Base-by-base conservation (phyloP, 2,113 vertebrate species). In the Hemicordylus capensis region DNA sequence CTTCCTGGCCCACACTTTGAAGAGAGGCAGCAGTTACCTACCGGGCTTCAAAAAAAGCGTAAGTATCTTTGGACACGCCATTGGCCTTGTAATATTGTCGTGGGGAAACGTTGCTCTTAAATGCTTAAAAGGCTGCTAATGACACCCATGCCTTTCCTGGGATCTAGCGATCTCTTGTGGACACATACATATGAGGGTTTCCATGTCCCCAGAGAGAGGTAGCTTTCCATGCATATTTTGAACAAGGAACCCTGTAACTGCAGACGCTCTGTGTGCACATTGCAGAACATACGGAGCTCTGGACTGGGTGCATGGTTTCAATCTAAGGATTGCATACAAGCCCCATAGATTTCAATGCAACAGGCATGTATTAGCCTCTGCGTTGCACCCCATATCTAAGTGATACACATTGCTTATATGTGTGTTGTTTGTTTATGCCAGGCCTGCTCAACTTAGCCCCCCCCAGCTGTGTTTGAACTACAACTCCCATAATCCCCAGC, bases 1-100 rank as follows among this genome's bases (percentile, higher is more conserved):
- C 97, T 99, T 54, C 99, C 99, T 0, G 98, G 99, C 1, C 98
- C 99, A 3, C 98, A 99, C 91, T 99, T 99, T 46, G 98, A 99
- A 91, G 99, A 99, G 82, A 96, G 98, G 70, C 99, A 99, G 78
- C 97, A 98, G 31, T 89, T 99, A 48, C 98, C 99, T 4, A 96
- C 98, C 0, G 97, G 97, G 17, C 94, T 97, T 44, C 96, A 97
- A 72, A 97, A 97, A 87, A 97, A 97, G 58, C 96, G 97, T 97
- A 42, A 91, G 96, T 93, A 10, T 24, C 70, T 86, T 72, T 28
- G 26, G 11, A 34, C 24, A 1, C 14, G 7, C 39, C 1, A 11
- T 37, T 72, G 0, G 26, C 51, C 4, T 48, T 19, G 2, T 69
- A 6, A 28, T 3, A 3, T 8, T 37, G n/a, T 9, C 31, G 24